Conservation (phyloP, 2,113 vertebrate species). For the Bujurquina vittata region DNA sequence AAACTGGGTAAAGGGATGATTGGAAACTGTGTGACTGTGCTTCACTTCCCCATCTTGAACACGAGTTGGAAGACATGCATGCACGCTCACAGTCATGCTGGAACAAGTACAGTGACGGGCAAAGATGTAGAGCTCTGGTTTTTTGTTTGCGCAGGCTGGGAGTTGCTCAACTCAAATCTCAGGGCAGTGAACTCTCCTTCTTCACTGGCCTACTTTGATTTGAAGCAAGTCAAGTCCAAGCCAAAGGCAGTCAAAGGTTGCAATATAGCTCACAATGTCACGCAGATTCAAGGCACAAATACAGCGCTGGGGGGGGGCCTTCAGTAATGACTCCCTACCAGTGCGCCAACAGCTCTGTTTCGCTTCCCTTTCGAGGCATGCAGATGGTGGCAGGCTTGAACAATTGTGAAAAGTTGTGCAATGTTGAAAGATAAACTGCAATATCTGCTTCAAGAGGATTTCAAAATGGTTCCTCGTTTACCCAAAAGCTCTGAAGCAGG, state of each 20-base stretch:
- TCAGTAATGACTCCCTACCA: not conserved
- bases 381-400: slow-evolving; percentile 41
- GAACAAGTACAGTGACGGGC: slow-evolving; percentile 59
- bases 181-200: slow-evolving; percentile 53
- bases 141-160: slow-evolving; percentile 50
- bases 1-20: not conserved
- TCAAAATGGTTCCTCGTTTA: slow-evolving; percentile 22
- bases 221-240: not conserved
- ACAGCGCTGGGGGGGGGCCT: not conserved
- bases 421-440: slow-evolving; percentile 38
- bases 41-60: slow-evolving; percentile 58
- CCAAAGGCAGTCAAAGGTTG: slow-evolving; percentile 1
- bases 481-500: not conserved
- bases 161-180: slow-evolving; percentile 60
- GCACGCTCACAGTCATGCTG: slow-evolving; percentile 49
- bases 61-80: slow-evolving; percentile 18
- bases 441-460: slow-evolving; percentile 19
- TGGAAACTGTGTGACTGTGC: slow-evolving; percentile 45
- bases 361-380: slow-evolving; percentile 69
- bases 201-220: slow-evolving; percentile 38
- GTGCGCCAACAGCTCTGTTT: slow-evolving; percentile 62
- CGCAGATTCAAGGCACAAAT: not conserved
- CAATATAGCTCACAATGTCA: not conserved
- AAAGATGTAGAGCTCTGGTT: slow-evolving; percentile 42
- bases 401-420: slow-evolving; percentile 59